Evolutionary conservation across 2,888 invertebrate species (phyloP).

Genomic region (Stenoptilia bipunctidactyla): DNA sequence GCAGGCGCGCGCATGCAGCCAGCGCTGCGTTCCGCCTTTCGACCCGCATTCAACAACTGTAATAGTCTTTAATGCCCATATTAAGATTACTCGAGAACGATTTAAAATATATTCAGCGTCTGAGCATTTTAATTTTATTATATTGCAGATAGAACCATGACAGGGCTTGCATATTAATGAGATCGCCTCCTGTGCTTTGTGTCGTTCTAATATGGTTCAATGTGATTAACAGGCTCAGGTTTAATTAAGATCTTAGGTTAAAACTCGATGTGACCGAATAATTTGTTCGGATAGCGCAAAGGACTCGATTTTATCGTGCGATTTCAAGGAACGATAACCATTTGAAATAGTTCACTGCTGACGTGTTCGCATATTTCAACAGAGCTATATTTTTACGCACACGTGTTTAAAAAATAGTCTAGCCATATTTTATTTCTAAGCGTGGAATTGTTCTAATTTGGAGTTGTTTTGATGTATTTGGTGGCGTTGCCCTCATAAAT

Average conservation of each 20-base stretch:
- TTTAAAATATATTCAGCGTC: conserved; percentile 21
- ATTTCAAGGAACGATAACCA: too few species aligned
- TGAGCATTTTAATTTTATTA: conserved; percentile 1
- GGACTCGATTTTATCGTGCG: too few species aligned
- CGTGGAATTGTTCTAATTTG: conserved; percentile 12
- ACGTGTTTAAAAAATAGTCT: conserved; percentile 30
- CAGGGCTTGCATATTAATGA: too few species aligned
- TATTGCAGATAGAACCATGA: neutral
- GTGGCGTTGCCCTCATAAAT: conserved; percentile 37
- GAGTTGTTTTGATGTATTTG: conserved; percentile 43
- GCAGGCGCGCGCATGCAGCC: conserved; percentile 19
- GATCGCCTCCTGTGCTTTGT: too few species aligned
- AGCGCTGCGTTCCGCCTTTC: conserved; percentile 16
- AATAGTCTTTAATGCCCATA: conserved; percentile 47
- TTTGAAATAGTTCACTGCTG: neutral
- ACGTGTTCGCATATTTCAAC: conserved; percentile 1
- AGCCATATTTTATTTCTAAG: conserved; percentile 19
- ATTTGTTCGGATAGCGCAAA: too few species aligned
- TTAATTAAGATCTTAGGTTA: too few species aligned
- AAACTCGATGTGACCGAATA: too few species aligned
- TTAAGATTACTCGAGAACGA: conserved; percentile 25
- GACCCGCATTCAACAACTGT: conserved; percentile 29
- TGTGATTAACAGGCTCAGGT: too few species aligned
- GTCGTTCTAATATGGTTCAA: too few species aligned
- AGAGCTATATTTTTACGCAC: neutral